These are phyloP conservation scores for Drosophila fuyamai DNA, from an alignment of 1,140 invertebrate genomes.

Conservation along the genomic window DNA sequence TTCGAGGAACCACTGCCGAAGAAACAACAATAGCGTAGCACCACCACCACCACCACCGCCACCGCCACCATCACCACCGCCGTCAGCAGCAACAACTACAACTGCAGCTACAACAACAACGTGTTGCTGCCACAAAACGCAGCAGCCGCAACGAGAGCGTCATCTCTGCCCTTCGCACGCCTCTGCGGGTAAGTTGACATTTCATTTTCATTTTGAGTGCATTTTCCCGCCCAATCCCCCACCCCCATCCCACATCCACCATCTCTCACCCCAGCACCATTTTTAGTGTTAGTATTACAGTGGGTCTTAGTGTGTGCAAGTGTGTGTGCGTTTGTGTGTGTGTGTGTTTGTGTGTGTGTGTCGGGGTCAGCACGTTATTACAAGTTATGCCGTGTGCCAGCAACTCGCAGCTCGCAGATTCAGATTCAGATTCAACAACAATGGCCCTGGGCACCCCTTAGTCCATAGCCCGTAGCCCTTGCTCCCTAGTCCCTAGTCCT, in stretches of 20 bases:
- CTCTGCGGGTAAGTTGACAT: constrained; percentile 75
- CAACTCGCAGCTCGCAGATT: constrained; percentile 1
- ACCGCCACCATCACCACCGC: not conserved
- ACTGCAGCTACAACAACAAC: constrained; percentile 37
- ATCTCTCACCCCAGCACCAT: constrained; percentile 10
- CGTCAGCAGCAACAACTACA: not conserved
- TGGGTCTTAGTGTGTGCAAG: not conserved
- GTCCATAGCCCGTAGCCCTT: too few relatives aligned
- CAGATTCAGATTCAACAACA: constrained; percentile 33
- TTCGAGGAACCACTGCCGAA: constrained; percentile 16
- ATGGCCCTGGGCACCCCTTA: constrained; percentile 9
- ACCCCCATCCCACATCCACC: too few relatives aligned
- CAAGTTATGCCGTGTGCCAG: constrained; percentile 65
- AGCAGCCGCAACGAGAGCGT: constrained; percentile 36
- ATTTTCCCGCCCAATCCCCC: constrained; percentile 41
- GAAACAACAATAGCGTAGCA: constrained; percentile 3
- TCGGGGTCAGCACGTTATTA: constrained; percentile 72
- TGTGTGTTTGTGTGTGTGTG: constrained; percentile 11
- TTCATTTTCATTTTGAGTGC: constrained; percentile 71
- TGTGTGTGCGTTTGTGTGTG: constrained; percentile 2
- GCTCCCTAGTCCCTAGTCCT: too few relatives aligned
- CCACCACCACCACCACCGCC: not conserved
- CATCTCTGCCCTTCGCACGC: constrained; percentile 57
- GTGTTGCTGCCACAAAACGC: constrained; percentile 38
- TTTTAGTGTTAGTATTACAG: not conserved